Percentiles rank a stretch among this genome's conserved stretches.
phyloP scores from a whole-genome alignment of 1,140 invertebrate genomes.

The Platyscapa corneri region DNA sequence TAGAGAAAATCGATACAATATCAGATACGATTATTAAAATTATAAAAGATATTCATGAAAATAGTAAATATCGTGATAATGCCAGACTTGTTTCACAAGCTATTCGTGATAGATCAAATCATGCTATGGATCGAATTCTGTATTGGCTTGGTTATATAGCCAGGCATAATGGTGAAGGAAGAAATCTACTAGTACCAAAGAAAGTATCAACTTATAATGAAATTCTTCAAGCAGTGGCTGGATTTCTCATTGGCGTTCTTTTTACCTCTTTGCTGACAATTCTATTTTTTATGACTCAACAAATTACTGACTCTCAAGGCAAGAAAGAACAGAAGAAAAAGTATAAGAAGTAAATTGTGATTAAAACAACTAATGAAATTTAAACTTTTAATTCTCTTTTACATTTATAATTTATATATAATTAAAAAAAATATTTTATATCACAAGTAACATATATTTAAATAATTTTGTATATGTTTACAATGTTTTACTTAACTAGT shows the following conservation, averaged over 20 bases:
- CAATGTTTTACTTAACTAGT: too few relatives aligned
- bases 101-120: conserved; percentile 67
- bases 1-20: conserved; percentile 54
- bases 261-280: conserved; percentile 58
- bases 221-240: conserved; percentile 63
- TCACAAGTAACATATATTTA: not conserved
- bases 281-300: conserved; percentile 54
- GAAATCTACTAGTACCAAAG: conserved; percentile 58
- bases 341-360: conserved; percentile 50
- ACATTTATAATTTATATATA: too few relatives aligned
- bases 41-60: conserved; percentile 61
- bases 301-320: conserved; percentile 48
- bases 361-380: not conserved
- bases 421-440: too few relatives aligned
- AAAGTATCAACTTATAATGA: conserved; percentile 62
- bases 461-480: too few relatives aligned
- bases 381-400: not conserved
- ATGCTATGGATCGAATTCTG: conserved; percentile 66
- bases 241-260: conserved; percentile 62
- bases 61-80: conserved; percentile 61
- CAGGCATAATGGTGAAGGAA: conserved; percentile 59
- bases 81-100: conserved; percentile 65
- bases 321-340: conserved; percentile 58
- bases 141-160: conserved; percentile 68
- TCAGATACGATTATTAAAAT: conserved; percentile 53